A percentile compares a stretch with the other conserved stretches of the same genome.
These are phyloP conservation scores for Scaptomyza flava DNA, from an alignment of 2,888 invertebrate genomes.

Conservation along the genomic window DNA sequence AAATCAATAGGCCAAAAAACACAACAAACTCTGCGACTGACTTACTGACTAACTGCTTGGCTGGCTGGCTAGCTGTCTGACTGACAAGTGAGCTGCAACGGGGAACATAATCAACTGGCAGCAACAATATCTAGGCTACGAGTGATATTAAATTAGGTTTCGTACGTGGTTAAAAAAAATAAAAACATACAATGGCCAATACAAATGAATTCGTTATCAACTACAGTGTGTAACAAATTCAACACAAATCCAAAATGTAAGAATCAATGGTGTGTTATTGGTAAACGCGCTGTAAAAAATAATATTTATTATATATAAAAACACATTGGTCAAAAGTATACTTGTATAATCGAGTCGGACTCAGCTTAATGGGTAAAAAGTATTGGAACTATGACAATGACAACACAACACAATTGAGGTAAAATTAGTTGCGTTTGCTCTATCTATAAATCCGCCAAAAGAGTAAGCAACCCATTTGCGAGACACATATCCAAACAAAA, in stretches of 20 bases:
- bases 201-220: slow-evolving; percentile 70
- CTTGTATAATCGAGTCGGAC: no score
- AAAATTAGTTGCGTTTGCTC: slow-evolving; percentile 61
- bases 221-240: slow-evolving; percentile 32
- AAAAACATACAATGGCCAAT: slow-evolving; percentile 18
- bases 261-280: not conserved
- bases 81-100: slow-evolving; percentile 62
- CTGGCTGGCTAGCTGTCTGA: slow-evolving; percentile 20
- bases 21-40: slow-evolving; percentile 29
- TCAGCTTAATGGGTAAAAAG: no score
- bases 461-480: slow-evolving; percentile 63
- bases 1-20: slow-evolving; percentile 62
- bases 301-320: no score
- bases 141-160: slow-evolving; percentile 69
- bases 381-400: slow-evolving; percentile 5
- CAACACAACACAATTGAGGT: slow-evolving; percentile 27
- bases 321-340: no score
- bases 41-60: slow-evolving; percentile 13
- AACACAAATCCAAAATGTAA: not conserved
- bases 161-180: slow-evolving; percentile 34
- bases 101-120: slow-evolving; percentile 72
- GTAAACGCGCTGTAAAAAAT: slow-evolving; percentile 1
- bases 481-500: slow-evolving; percentile 52
- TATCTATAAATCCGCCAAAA: slow-evolving; percentile 1
- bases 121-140: slow-evolving; percentile 46